phyloP scores from a whole-genome alignment of 2,113 vertebrate genomes.

The Amblyornis subalaris region DNA sequence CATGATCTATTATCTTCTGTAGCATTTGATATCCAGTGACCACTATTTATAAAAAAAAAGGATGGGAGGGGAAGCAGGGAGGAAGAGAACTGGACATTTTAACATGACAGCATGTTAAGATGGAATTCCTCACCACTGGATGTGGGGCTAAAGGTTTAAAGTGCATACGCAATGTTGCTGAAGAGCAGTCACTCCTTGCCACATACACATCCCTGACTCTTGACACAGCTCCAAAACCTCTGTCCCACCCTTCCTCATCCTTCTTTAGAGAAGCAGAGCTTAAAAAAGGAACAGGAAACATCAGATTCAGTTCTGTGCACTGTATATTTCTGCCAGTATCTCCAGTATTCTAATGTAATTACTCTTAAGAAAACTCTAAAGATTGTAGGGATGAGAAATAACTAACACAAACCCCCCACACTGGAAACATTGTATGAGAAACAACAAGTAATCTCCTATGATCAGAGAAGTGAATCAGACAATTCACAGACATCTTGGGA shows the following conservation, averaged over 20 bases:
- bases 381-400: neutral
- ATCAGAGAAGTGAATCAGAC: neutral
- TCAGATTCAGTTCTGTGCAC: too few relatives aligned
- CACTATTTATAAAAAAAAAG: neutral
- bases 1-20: neutral
- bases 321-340: neutral
- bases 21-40: neutral
- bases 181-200: neutral
- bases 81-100: neutral
- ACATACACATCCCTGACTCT: neutral
- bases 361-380: neutral
- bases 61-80: neutral
- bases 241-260: neutral
- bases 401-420: neutral
- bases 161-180: fast-evolving
- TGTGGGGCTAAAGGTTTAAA: neutral
- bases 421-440: neutral
- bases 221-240: neutral
- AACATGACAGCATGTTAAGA: neutral
- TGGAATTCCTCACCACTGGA: neutral
- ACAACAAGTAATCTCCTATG: neutral
- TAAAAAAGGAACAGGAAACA: neutral
- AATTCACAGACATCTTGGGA: neutral
- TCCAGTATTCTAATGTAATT: neutral
- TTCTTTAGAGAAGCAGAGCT: neutral